phyloP scores from a whole-genome alignment of 2,113 vertebrate species.

The Mesoclemmys tuberculata region DNA sequence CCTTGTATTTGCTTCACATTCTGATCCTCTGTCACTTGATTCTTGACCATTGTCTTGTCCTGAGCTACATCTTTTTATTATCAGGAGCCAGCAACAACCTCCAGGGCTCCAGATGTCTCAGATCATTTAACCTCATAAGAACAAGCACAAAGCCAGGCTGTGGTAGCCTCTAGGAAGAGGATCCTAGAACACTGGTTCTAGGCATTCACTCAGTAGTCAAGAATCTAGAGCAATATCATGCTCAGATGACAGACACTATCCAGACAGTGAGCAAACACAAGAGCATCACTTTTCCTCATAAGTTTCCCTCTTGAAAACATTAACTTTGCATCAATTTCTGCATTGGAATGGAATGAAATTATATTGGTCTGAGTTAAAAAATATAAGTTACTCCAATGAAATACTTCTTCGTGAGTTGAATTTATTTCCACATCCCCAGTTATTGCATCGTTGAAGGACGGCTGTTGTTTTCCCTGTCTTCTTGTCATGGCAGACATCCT shows the following conservation, averaged over 20 bases:
- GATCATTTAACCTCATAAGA: no score
- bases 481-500: background rate
- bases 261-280: background rate
- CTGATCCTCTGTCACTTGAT: background rate
- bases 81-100: background rate
- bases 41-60: background rate
- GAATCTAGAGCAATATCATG: fast-evolving
- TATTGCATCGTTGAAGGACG: background rate
- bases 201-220: background rate
- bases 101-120: background rate
- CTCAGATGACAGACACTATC: fast-evolving
- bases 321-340: fast-evolving
- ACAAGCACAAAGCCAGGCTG: no score
- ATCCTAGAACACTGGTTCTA: background rate
- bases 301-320: fast-evolving
- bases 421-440: constrained; percentile 3
- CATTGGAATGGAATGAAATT: background rate
- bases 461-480: background rate
- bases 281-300: fast-evolving
- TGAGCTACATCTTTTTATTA: background rate
- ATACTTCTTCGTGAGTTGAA: background rate
- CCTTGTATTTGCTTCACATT: background rate
- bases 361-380: background rate
- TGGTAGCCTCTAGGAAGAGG: no score
- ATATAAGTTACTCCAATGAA: background rate